Percentiles rank a stretch among this genome's conserved stretches.
These are phyloP conservation scores for Potamilus streckersoni DNA, from an alignment of 1,140 invertebrate genomes.

Conservation along the genomic window DNA sequence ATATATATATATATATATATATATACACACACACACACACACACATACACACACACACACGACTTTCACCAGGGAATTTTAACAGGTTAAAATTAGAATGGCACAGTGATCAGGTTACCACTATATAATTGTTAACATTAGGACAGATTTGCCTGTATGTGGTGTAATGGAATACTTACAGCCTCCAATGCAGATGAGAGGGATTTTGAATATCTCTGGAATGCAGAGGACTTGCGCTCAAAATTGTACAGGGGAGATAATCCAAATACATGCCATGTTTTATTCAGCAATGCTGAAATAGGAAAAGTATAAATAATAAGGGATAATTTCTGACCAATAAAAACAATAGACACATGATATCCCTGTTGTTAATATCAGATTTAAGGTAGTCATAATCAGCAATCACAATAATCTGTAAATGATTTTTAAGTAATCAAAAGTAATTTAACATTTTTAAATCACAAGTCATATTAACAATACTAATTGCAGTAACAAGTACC, in stretches of 20 bases:
- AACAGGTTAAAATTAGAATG: no score
- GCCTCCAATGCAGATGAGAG: slow-evolving; percentile 38
- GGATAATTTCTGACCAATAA: not conserved
- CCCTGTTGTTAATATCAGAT: slow-evolving; percentile 5
- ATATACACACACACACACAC: no score
- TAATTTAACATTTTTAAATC: slow-evolving; percentile 10
- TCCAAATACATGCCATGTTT: slow-evolving; percentile 43
- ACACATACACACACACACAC: no score
- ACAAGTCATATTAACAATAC: not conserved
- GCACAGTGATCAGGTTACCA: no score
- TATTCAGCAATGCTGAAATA: slow-evolving; percentile 35
- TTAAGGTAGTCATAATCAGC: slow-evolving; percentile 13
- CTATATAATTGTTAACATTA: no score
- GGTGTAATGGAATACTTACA: slow-evolving; percentile 25
- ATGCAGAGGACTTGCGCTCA: slow-evolving; percentile 17
- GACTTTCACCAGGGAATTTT: no score
- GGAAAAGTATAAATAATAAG: not conserved
- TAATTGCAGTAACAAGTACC: no score
- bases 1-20: no score
- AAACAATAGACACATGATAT: not conserved
- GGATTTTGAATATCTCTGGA: slow-evolving; percentile 33
- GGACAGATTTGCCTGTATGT: no score
- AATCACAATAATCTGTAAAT: slow-evolving; percentile 1
- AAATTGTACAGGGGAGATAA: slow-evolving; percentile 44
- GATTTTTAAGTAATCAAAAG: not conserved